These are phyloP conservation scores for Pteropus alecto DNA, from an alignment of 2,113 vertebrate species.

Conservation along the genomic window DNA sequence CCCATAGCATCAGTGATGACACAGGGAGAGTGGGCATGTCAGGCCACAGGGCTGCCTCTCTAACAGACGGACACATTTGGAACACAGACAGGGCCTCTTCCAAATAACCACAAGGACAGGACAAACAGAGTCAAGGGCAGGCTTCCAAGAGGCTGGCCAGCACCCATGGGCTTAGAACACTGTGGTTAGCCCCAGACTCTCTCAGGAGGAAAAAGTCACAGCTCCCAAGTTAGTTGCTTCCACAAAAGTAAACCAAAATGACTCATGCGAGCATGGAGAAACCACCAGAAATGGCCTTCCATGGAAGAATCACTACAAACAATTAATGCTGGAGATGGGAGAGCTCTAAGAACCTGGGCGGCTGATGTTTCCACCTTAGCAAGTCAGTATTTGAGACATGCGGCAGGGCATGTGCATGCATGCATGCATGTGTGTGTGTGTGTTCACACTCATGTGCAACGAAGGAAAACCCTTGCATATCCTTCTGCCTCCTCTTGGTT, in stretches of 20 bases:
- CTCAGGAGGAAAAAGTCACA: slow-evolving; percentile 11
- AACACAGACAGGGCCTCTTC: slow-evolving; percentile 8
- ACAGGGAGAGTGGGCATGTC: not conserved
- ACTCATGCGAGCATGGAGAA: slow-evolving; percentile 55
- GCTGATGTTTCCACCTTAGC: not conserved
- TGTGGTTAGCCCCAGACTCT: slow-evolving; percentile 49
- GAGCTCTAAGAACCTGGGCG: not conserved
- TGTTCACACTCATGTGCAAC: not conserved
- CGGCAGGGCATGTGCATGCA: not conserved
- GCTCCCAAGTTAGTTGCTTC: slow-evolving; percentile 15
- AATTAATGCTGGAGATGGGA: not conserved
- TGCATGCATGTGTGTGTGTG: not conserved
- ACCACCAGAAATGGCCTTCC: not conserved
- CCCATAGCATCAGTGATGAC: slow-evolving; percentile 33
- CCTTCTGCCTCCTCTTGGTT: not conserved
- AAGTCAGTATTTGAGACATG: not conserved
- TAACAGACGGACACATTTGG: not conserved
- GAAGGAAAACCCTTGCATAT: not conserved
- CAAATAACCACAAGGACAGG: slow-evolving; percentile 15
- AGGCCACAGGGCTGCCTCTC: not conserved
- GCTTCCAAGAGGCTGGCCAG: slow-evolving; percentile 13
- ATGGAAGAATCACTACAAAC: not conserved
- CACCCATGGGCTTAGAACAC: not conserved
- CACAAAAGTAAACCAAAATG: slow-evolving; percentile 62
- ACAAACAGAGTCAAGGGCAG: not conserved